These are phyloP conservation scores for Drosophila obscura DNA, from an alignment of 1,140 invertebrate genomes.

Conservation along the genomic window DNA sequence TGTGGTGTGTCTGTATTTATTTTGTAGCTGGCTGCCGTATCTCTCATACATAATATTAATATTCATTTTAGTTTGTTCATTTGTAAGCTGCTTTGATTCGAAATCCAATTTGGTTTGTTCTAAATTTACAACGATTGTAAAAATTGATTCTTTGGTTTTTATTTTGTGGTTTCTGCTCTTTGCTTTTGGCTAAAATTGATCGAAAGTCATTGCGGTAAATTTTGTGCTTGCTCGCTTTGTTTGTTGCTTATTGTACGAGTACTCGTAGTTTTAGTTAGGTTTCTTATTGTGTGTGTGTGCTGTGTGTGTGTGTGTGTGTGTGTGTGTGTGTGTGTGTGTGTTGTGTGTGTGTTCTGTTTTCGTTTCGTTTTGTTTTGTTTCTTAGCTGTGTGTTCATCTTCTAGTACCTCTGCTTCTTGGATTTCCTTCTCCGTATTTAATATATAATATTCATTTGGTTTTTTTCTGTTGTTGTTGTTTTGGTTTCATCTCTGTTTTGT, in stretches of 20 bases:
- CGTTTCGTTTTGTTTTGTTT: conserved; percentile 44
- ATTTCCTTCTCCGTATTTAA: conserved; percentile 61
- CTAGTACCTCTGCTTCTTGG: conserved; percentile 16
- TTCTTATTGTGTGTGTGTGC: conserved; percentile 31
- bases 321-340: conserved; percentile 24
- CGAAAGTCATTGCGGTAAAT: conserved; percentile 53
- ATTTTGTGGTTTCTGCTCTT: not conserved
- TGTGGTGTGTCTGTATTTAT: conserved; percentile 19
- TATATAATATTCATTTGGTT: conserved; percentile 71
- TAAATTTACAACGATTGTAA: conserved; percentile 57
- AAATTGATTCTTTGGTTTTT: conserved; percentile 36
- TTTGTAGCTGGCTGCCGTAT: conserved; percentile 40
- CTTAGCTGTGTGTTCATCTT: conserved; percentile 16
- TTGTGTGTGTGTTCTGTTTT: conserved; percentile 27
- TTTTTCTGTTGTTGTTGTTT: conserved; percentile 36
- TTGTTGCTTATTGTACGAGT: conserved; percentile 28
- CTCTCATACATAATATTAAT: conserved; percentile 31
- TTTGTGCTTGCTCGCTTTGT: conserved; percentile 47
- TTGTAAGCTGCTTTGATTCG: conserved; percentile 53
- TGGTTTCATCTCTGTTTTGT: conserved; percentile 30
- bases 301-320: conserved; percentile 21
- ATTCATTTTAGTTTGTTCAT: conserved; percentile 8
- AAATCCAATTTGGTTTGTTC: conserved; percentile 47
- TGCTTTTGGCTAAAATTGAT: conserved; percentile 40
- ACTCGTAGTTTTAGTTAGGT: conserved; percentile 40